Conservation (phyloP, 1,140 invertebrate genomes). For the Armadillidium nasatum region DNA sequence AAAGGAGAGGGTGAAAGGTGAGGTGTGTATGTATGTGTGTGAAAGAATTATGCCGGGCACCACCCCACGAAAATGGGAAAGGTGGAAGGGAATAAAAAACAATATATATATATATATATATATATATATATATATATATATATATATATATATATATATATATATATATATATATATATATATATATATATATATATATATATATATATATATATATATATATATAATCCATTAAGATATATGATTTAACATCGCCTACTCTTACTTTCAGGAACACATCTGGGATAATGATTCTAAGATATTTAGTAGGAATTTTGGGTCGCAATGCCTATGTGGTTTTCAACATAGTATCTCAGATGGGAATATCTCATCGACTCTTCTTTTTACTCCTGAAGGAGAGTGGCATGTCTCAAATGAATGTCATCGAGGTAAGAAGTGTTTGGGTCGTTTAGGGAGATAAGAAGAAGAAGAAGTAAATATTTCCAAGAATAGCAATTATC, state of each 20-base stretch:
- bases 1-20: too few species aligned
- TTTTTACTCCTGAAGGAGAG: constrained; percentile 42
- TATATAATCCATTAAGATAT: too few species aligned
- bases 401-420: constrained; percentile 44
- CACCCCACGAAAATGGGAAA: too few species aligned
- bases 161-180: neutral
- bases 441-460: neutral
- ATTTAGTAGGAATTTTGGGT: constrained; percentile 50
- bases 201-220: neutral
- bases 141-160: neutral
- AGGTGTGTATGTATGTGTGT: too few species aligned
- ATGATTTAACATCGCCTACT: too few species aligned
- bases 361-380: constrained; percentile 34
- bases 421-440: constrained; percentile 33
- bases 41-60: too few species aligned
- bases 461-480: too few species aligned
- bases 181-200: neutral
- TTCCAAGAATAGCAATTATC: too few species aligned
- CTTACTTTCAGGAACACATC: neutral
- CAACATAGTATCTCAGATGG: constrained; percentile 44
- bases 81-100: too few species aligned
- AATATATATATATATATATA: neutral
- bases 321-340: constrained; percentile 42
- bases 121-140: neutral
- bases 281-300: constrained; percentile 48